Percentiles rank a stretch among this genome's conserved stretches.
phyloP scores from a whole-genome alignment of 2,113 vertebrate genomes.

The Plecotus auritus region DNA sequence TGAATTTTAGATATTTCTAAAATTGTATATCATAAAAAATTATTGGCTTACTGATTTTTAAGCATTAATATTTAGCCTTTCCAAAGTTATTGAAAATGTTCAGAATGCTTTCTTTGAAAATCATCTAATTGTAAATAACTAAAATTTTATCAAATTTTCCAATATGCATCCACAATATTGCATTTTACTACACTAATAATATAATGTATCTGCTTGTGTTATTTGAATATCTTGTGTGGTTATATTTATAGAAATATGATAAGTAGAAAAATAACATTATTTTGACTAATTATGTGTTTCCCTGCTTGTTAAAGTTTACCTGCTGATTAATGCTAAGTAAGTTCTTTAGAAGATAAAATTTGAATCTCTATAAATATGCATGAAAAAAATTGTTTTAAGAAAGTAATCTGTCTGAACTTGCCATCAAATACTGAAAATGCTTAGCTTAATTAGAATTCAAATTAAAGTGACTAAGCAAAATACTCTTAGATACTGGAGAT shows the following conservation, averaged over 20 bases:
- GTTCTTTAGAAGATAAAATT: constrained; percentile 35
- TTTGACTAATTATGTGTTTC: constrained; percentile 49
- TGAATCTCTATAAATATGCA: constrained; percentile 47
- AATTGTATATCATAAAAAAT: constrained; percentile 1
- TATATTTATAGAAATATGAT: constrained; percentile 40
- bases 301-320: constrained; percentile 30
- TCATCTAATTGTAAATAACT: constrained; percentile 35
- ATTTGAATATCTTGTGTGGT: constrained; percentile 28
- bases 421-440: constrained; percentile 35
- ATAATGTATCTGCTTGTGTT: not conserved
- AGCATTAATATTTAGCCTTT: constrained; percentile 46
- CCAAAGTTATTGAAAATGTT: constrained; percentile 33
- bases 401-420: constrained; percentile 20
- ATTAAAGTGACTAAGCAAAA: constrained; percentile 34
- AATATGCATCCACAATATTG: not conserved
- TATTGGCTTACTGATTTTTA: constrained; percentile 25
- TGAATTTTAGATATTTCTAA: constrained; percentile 39
- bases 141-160: constrained; percentile 12
- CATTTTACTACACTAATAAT: constrained; percentile 47
- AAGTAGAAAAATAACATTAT: constrained; percentile 19
- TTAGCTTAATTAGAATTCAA: constrained; percentile 41
- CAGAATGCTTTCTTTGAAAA: constrained; percentile 9
- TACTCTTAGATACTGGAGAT: not conserved
- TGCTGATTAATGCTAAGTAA: constrained; percentile 28
- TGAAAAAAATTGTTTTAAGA: constrained; percentile 43